Percentiles rank a stretch among this genome's conserved stretches.
Evolutionary conservation across 2,797 vertebrate genomes (phyloP).

Genomic region (Halcyon smyrnensis): DNA sequence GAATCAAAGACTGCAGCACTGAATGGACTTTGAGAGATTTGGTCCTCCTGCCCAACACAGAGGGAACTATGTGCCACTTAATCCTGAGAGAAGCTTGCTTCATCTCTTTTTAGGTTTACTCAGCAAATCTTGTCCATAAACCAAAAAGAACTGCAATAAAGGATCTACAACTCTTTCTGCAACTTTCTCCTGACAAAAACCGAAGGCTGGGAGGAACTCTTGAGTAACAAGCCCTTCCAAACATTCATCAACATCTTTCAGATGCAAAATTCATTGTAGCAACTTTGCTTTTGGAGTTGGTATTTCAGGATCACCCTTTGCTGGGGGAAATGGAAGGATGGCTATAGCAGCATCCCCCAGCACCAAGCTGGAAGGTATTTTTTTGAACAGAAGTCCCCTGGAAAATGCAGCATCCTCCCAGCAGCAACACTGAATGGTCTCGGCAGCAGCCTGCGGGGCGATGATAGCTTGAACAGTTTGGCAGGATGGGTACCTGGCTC

Average conservation of each 20-base stretch:
- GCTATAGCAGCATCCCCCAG: neutral
- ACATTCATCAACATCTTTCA: neutral
- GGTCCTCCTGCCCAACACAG: neutral
- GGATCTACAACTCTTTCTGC: neutral
- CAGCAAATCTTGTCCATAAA: neutral
- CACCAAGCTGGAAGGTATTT: neutral
- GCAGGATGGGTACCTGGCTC: slow-evolving; percentile 14
- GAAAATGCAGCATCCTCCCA: neutral
- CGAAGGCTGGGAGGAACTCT: neutral
- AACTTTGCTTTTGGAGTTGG: neutral
- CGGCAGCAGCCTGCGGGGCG: neutral
- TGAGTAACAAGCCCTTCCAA: neutral
- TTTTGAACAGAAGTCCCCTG: neutral
- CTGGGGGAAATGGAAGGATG: neutral
- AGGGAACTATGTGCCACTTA: neutral
- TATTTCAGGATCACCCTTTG: neutral
- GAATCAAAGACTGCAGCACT: neutral
- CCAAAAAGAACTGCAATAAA: neutral
- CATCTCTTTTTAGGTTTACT: neutral
- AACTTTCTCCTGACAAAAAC: neutral
- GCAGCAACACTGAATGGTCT: neutral
- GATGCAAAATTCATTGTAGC: neutral
- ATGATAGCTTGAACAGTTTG: slow-evolving; percentile 7
- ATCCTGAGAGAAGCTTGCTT: neutral
- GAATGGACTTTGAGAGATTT: neutral